Conservation (phyloP, 2,888 invertebrate genomes). For the Dryobotodes eremita region DNA sequence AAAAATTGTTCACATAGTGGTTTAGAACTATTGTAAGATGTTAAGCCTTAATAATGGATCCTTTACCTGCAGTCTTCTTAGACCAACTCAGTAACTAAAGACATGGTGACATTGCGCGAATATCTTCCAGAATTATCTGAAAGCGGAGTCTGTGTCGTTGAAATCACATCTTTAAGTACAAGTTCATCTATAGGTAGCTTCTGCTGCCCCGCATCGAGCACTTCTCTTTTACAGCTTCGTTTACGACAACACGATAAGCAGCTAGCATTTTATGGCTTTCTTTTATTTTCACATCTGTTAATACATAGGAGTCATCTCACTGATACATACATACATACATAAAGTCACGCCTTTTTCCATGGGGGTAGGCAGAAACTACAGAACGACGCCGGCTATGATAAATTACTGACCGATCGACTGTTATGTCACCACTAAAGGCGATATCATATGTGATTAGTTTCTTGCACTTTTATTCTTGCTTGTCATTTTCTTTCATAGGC, state of each 20-base stretch:
- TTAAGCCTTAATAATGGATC: neutral
- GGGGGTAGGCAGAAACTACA: neutral
- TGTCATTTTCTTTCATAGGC: neutral
- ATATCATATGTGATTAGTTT: no score
- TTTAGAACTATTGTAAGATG: neutral
- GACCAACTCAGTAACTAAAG: neutral
- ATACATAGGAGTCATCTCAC: neutral
- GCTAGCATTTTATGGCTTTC: slow-evolving; percentile 35
- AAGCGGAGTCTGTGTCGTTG: neutral
- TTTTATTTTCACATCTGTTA: slow-evolving; percentile 46
- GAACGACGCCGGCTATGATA: neutral
- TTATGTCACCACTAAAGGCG: neutral
- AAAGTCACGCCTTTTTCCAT: neutral
- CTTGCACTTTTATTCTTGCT: neutral
- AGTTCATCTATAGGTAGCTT: slow-evolving; percentile 10
- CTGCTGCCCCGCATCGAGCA: slow-evolving; percentile 26
- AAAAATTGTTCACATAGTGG: no score
- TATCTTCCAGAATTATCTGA: neutral
- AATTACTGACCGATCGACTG: neutral
- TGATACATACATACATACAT: neutral
- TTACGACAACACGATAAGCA: slow-evolving; percentile 44
- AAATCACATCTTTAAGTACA: slow-evolving; percentile 5
- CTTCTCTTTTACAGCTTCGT: slow-evolving; percentile 46
- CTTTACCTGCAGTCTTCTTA: neutral
- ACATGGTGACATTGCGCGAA: neutral